Conservation (phyloP, 1,140 invertebrate genomes). For the Macrostomum lignano region DNA sequence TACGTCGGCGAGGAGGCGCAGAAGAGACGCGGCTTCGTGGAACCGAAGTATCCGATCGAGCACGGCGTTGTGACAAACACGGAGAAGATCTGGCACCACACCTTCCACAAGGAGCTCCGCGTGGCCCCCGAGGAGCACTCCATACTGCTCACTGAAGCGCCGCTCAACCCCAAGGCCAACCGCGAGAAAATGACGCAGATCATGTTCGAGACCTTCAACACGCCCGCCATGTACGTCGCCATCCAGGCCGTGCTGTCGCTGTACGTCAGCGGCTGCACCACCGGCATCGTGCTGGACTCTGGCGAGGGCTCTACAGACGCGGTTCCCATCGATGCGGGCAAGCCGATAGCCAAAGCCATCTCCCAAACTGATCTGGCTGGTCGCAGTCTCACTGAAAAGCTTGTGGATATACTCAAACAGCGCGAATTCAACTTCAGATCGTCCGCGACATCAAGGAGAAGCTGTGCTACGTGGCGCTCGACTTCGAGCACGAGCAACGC, state of each 20-base stretch:
- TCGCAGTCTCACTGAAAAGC: background rate
- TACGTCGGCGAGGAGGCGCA: no score
- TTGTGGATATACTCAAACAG: background rate
- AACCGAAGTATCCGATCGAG: no score
- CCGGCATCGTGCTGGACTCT: conserved; percentile 77
- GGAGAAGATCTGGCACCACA: no score
- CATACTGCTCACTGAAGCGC: conserved; percentile 58
- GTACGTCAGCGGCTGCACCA: conserved; percentile 63
- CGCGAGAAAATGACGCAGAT: conserved; percentile 32
- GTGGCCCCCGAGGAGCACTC: conserved; percentile 47
- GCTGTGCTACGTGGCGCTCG: background rate
- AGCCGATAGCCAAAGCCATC: no score
- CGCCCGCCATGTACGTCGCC: conserved; percentile 33
- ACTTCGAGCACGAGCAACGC: background rate
- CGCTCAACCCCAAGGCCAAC: conserved; percentile 41
- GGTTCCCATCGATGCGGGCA: no score
- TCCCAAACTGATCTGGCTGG: no score
- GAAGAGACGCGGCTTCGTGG: no score
- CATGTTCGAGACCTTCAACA: conserved; percentile 26
- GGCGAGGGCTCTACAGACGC: no score
- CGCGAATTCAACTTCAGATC: background rate
- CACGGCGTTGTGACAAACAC: no score
- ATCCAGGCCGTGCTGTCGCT: conserved; percentile 55
- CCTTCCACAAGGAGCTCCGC: no score
- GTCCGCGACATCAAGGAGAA: background rate